phyloP scores from a whole-genome alignment of 1,140 invertebrate species.

The Prorops nasuta region DNA sequence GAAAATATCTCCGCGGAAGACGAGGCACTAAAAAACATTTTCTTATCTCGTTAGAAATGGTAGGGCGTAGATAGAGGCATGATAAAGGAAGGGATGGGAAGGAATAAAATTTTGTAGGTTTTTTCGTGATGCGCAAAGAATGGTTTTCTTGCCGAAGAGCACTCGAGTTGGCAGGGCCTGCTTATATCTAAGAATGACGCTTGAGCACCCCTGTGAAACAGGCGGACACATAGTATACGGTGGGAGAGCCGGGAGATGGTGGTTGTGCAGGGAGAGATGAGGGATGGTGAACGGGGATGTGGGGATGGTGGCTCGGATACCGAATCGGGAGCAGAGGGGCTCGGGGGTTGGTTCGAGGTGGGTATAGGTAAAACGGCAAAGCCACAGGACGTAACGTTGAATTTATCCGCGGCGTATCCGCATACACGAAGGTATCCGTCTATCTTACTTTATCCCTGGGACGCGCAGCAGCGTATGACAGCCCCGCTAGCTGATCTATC shows the following conservation, averaged over 20 bases:
- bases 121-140: background rate
- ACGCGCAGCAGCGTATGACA: slow-evolving; percentile 51
- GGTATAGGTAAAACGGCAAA: slow-evolving; percentile 49
- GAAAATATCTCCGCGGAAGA: background rate
- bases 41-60: background rate
- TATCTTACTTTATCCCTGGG: slow-evolving; percentile 55
- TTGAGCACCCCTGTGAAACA: slow-evolving; percentile 29
- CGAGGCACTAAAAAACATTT: background rate
- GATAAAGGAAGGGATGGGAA: background rate
- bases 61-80: background rate
- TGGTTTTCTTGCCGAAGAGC: background rate
- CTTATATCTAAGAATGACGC: too few species aligned
- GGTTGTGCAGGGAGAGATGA: too few species aligned
- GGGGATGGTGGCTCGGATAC: slow-evolving; percentile 2
- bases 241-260: background rate
- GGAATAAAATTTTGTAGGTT: background rate
- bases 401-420: slow-evolving; percentile 52
- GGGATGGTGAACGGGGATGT: background rate
- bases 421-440: slow-evolving; percentile 51
- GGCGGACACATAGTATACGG: slow-evolving; percentile 18
- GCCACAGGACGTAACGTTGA: slow-evolving; percentile 49
- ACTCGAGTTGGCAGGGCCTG: background rate
- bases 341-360: slow-evolving; percentile 8
- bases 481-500: slow-evolving; percentile 54
- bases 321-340: slow-evolving; percentile 7